These are phyloP conservation scores for Brachynemurus nebulosus DNA, from an alignment of 2,888 invertebrate species.

Conservation along the genomic window DNA sequence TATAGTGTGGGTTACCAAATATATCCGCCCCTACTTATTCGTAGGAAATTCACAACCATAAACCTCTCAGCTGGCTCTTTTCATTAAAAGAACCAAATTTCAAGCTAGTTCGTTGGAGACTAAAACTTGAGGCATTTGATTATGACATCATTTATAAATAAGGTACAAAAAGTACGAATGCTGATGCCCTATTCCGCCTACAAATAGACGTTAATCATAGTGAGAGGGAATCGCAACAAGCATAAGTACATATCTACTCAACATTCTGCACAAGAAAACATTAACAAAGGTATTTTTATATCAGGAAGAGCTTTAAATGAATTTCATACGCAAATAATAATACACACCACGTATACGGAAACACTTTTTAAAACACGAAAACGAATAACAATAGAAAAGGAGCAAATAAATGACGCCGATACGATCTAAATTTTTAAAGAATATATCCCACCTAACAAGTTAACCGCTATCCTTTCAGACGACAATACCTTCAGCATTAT, in stretches of 20 bases:
- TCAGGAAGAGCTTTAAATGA: too few species aligned
- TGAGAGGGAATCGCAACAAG: not conserved
- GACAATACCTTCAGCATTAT: too few species aligned
- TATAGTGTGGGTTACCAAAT: constrained; percentile 13
- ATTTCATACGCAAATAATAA: not conserved
- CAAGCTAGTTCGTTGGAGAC: too few species aligned
- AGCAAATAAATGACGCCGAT: not conserved
- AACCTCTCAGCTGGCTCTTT: constrained; percentile 20
- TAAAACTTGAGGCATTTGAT: too few species aligned
- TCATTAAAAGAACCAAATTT: constrained; percentile 21
- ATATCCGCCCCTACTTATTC: constrained; percentile 15
- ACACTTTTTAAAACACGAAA: too few species aligned
- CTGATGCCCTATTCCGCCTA: too few species aligned
- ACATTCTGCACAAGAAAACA: too few species aligned
- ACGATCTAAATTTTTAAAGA: too few species aligned
- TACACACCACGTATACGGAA: too few species aligned
- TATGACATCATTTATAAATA: constrained; percentile 18
- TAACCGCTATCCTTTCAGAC: too few species aligned
- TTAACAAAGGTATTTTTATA: not conserved
- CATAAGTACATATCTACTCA: not conserved
- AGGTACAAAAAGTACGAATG: constrained; percentile 17
- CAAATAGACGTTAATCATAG: constrained; percentile 6
- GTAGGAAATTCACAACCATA: constrained; percentile 23
- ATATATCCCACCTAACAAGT: too few species aligned
- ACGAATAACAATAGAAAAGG: not conserved